Evolutionary conservation across 2,797 vertebrate genomes (phyloP).

Genomic region (Ptychobarbus kaznakovi): DNA sequence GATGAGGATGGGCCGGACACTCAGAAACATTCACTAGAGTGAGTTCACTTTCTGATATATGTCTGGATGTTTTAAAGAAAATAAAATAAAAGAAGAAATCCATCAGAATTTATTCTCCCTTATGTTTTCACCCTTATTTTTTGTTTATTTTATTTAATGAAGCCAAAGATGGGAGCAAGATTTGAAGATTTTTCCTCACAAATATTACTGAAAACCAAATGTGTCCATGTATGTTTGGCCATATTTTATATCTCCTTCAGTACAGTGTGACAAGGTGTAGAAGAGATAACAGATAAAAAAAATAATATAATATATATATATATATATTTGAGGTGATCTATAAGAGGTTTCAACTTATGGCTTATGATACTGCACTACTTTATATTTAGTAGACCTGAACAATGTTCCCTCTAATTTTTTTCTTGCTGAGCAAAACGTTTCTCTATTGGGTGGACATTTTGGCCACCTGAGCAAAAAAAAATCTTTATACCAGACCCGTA

Average conservation of each 20-base stretch:
- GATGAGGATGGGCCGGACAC: conserved; percentile 82
- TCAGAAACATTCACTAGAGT: conserved; percentile 82
- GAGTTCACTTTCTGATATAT: conserved; percentile 71
- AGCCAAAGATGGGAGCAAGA: not conserved
- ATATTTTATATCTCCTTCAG: not conserved
- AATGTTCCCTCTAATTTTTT: too few species aligned
- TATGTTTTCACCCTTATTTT: not conserved
- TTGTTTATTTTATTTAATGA: not conserved
- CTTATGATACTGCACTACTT: not conserved
- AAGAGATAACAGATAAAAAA: not conserved
- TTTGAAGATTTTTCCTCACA: not conserved
- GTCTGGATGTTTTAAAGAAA: not conserved
- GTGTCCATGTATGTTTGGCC: not conserved
- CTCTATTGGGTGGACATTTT: too few species aligned
- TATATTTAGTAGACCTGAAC: not conserved
- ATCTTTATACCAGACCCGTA: too few species aligned
- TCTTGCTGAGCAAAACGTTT: too few species aligned
- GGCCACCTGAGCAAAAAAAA: too few species aligned
- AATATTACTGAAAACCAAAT: not conserved
- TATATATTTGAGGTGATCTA: not conserved
- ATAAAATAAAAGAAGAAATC: not conserved
- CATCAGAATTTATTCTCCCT: not conserved
- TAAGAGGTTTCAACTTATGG: not conserved
- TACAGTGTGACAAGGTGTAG: not conserved
- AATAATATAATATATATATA: too few species aligned